phyloP scores from a whole-genome alignment of 1,140 invertebrate species.

The Tribolium castaneum region DNA sequence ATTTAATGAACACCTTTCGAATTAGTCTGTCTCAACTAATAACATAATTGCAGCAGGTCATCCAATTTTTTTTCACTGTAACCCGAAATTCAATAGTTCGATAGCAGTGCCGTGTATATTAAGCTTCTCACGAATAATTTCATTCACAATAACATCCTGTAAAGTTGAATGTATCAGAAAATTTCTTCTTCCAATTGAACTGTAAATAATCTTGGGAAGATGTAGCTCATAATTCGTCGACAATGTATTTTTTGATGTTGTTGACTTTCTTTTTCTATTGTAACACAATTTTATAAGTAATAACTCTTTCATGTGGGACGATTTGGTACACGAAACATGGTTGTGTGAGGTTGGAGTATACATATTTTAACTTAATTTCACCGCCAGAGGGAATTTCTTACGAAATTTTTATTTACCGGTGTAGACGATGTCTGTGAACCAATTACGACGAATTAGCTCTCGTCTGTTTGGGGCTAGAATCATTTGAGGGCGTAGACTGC shows the following conservation, averaged over 20 bases:
- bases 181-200: conserved; percentile 39
- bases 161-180: conserved; percentile 20
- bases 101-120: not conserved
- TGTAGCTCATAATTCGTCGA: conserved; percentile 26
- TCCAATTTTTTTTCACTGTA: not conserved
- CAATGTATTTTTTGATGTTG: conserved; percentile 28
- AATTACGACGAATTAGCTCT: conserved; percentile 13
- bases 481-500: conserved; percentile 7
- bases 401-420: conserved; percentile 30
- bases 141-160: conserved; percentile 10
- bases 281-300: conserved; percentile 1
- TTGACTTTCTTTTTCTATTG: conserved; percentile 38
- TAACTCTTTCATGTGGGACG: conserved; percentile 14
- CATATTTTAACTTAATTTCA: conserved; percentile 21
- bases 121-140: conserved; percentile 2
- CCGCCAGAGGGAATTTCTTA: conserved; percentile 32
- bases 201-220: conserved; percentile 38
- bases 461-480: not conserved
- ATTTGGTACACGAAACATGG: conserved; percentile 8
- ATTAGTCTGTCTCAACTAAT: not conserved
- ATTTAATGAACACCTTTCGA: not conserved
- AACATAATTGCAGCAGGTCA: not conserved
- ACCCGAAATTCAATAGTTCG: not conserved
- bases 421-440: conserved; percentile 6
- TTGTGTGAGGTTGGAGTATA: conserved; percentile 21